Evolutionary conservation across 2,888 invertebrate genomes (phyloP), one percentile per base, ranked within the genome.

Genomic region (Allophyes oxyacanthae): DNA sequence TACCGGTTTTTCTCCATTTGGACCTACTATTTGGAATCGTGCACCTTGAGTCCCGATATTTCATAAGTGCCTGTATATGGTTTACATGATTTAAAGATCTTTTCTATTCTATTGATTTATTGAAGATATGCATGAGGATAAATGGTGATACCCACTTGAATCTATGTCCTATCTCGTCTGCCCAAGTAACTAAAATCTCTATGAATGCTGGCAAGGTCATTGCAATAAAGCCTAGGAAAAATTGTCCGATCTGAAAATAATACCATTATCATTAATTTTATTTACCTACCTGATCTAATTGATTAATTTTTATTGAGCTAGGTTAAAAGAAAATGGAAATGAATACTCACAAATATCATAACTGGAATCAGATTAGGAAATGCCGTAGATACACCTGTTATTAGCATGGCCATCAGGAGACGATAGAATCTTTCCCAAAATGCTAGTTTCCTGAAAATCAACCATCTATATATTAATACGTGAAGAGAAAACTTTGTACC

Each of bases 181-280:
- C 72, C 87, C 88, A 91, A 1, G 69, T 81, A 0, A 89, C 83
- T 2, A 87, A 45, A 26, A 64, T 74, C 7, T 89, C 87, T 8
- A 91, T 86, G 2, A 87, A 43, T 0, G 90, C 83, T 5, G 91
- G 91, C 41, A 87, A 86, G 14, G 89, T 61, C n/a, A 91, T 81
- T 0, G 78, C 79, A 4, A 81, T 68, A 26, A 87, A 78, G 0
- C 83, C 82, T 8, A 87, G 57, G n/a, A 87, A 82, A 57, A 90
- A 86, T 42, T 82, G 84, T 0, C 91, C 90, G 0, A 89, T 11
- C 91, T 91, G 78, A 46, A 72, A 74, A 37, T n/a, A n/a, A n/a
- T n/a, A n/a, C n/a, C 6, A 33, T n/a, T 20, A 38, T n/a, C 6
- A 9, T 3, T 33, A 28, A 28, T 6, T 4, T 28, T 28, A 28